Percentiles rank a stretch among this genome's conserved stretches.
These are phyloP conservation scores for Hephaestus fuliginosus DNA, from an alignment of 2,797 vertebrate species.

Conservation along the genomic window DNA sequence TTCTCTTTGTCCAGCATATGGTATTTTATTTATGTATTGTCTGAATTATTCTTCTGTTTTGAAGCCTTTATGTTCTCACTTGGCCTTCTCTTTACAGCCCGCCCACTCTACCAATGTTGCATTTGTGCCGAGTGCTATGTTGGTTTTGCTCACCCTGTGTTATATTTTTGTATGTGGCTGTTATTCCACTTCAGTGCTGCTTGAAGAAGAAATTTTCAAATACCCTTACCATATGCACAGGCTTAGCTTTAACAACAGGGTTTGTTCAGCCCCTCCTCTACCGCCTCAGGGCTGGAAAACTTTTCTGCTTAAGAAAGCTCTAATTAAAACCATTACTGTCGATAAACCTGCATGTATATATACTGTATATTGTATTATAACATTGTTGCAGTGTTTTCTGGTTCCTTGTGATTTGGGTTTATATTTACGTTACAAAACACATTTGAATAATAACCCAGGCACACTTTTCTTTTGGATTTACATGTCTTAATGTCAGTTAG, in stretches of 20 bases:
- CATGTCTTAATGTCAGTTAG: background rate
- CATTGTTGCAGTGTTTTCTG: background rate
- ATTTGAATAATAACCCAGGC: background rate
- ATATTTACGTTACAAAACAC: background rate
- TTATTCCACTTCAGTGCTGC: constrained; percentile 39
- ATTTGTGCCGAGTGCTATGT: constrained; percentile 54
- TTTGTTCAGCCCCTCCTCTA: constrained; percentile 47
- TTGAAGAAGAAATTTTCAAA: fast-evolving
- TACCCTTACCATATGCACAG: fast-evolving
- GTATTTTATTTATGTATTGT: fast-evolving
- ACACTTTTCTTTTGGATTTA: background rate
- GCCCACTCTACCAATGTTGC: constrained; percentile 42
- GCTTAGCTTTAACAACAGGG: constrained; percentile 12
- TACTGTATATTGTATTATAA: background rate
- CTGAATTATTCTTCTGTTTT: fast-evolving
- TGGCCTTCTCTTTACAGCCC: constrained; percentile 10
- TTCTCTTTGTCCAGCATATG: background rate
- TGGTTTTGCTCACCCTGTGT: constrained; percentile 45
- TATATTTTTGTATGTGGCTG: background rate
- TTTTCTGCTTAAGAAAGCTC: background rate
- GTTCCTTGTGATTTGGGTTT: background rate
- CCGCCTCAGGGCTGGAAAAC: constrained; percentile 31
- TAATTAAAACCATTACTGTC: background rate
- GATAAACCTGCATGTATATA: background rate
- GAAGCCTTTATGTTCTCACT: background rate